These are phyloP conservation scores for Ophion costatus DNA, from an alignment of 2,888 invertebrate species.

Conservation along the genomic window DNA sequence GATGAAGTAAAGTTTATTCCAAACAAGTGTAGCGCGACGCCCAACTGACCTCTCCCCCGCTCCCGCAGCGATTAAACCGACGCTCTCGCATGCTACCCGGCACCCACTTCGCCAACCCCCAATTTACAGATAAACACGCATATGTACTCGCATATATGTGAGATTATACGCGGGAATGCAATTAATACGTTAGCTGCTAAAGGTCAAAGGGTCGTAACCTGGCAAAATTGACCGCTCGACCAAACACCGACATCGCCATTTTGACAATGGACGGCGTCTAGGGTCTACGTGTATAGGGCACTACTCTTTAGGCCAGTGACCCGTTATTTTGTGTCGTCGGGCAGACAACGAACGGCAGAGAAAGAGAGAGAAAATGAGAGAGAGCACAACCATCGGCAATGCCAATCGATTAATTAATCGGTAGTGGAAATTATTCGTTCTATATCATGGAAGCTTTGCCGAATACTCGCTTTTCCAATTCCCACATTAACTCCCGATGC, in stretches of 20 bases:
- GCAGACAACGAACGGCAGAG: background rate
- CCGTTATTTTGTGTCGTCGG: slow-evolving; percentile 31
- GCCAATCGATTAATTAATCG: slow-evolving; percentile 58
- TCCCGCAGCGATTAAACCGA: background rate
- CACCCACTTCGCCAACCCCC: slow-evolving; percentile 14
- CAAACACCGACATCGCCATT: slow-evolving; percentile 12
- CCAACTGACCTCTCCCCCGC: slow-evolving; percentile 28
- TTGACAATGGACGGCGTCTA: background rate
- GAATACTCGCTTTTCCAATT: slow-evolving; percentile 32
- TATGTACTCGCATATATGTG: background rate
- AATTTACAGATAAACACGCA: slow-evolving; percentile 17
- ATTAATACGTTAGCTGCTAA: background rate
- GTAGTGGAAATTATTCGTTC: slow-evolving; percentile 49
- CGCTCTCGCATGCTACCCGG: background rate
- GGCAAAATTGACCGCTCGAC: background rate
- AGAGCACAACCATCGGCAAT: slow-evolving; percentile 6
- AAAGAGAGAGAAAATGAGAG: background rate
- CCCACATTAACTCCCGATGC: background rate
- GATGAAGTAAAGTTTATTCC: slow-evolving; percentile 61
- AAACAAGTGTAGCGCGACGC: slow-evolving; percentile 56
- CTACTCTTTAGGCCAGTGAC: slow-evolving; percentile 25
- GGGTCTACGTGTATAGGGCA: slow-evolving; percentile 10
- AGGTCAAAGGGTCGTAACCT: background rate
- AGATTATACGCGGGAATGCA: background rate
- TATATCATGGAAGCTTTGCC: slow-evolving; percentile 7